Evolutionary conservation across 2,888 invertebrate genomes (phyloP).

Genomic region (Trichogramma dendrolimi): DNA sequence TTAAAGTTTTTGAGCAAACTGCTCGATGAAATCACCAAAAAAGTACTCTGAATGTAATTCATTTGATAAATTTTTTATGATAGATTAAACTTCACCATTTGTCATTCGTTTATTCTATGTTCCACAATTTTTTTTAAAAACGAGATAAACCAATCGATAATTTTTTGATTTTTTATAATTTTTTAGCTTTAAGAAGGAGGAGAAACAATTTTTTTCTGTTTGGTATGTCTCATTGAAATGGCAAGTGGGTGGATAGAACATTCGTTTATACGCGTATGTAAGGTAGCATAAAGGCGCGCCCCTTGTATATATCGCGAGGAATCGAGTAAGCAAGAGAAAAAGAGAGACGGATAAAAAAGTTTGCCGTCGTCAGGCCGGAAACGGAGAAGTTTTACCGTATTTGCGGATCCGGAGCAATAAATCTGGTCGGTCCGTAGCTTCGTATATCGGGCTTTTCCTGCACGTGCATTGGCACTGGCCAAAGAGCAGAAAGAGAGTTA

Average conservation of each 20-base stretch:
- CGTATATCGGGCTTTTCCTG: constrained; percentile 30
- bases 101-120: too few species aligned
- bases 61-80: too few species aligned
- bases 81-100: too few species aligned
- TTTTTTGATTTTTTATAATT: not conserved
- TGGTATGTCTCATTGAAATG: not conserved
- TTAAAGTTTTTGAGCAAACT: too few species aligned
- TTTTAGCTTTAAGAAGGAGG: not conserved
- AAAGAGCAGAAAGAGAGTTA: constrained; percentile 31
- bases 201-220: not conserved
- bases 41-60: too few species aligned
- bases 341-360: not conserved
- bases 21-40: too few species aligned
- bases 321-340: not conserved
- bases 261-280: not conserved
- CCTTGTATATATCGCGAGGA: not conserved
- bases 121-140: too few species aligned
- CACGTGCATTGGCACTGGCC: constrained; percentile 32
- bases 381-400: constrained; percentile 51
- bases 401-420: constrained; percentile 51
- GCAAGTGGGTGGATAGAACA: not conserved
- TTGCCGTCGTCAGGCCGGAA: constrained; percentile 46
- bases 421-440: constrained; percentile 41
- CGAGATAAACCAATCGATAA: too few species aligned
- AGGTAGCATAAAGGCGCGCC: not conserved